Base-by-base conservation (phyloP, 2,888 invertebrate species). In the Carpatolechia fugitivella region DNA sequence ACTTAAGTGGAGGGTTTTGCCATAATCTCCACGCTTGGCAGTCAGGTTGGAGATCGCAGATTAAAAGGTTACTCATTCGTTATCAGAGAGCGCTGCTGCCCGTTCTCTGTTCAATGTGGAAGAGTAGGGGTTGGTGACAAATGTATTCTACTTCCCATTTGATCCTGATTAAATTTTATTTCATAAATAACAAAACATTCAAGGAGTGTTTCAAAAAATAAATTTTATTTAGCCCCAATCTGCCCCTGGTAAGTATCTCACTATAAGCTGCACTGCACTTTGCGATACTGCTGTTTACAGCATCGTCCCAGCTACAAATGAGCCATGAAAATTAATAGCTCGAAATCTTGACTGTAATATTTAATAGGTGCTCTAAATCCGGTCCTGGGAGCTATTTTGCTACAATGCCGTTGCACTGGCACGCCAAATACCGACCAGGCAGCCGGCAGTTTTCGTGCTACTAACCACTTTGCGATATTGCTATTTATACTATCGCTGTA, bases 401-500 rank as follows among this genome's bases (percentile, higher is more conserved):
- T 40, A 40, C 14, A 40, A 44, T 44, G 3, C 24, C n/a, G 41
- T 29, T 44, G 44, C 33, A 33, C n/a, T 44, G 24, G 20, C 20
- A 44, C 44, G 44, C 44, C 44, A 44, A 44, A 44, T 44, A 44
- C 20, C 29, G 10, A 33, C 38, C 14, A 16, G 16, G 44, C 7
- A 8, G 44, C 24, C 29, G 44, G 49, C 49, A 33, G 49, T 49
- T 49, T 14, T 48, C 48, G 48, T 48, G 48, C 18, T 11, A n/a
- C 3, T 18, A 35, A 49, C 35, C 49, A 49, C 49, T 49, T 49
- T 18, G 49, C 35, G 11, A 49, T 49, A 49, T 35, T 35, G 14
- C 16, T 8, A n/a, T 49, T 49, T 16, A 33, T 20, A 20, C 18
- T 11, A 35, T 35, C 35, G 35, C 35, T 33, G 10, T 16, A 35